Evolutionary conservation across 2,113 vertebrate species (phyloP).

Genomic region (Myiozetetes cayanensis): DNA sequence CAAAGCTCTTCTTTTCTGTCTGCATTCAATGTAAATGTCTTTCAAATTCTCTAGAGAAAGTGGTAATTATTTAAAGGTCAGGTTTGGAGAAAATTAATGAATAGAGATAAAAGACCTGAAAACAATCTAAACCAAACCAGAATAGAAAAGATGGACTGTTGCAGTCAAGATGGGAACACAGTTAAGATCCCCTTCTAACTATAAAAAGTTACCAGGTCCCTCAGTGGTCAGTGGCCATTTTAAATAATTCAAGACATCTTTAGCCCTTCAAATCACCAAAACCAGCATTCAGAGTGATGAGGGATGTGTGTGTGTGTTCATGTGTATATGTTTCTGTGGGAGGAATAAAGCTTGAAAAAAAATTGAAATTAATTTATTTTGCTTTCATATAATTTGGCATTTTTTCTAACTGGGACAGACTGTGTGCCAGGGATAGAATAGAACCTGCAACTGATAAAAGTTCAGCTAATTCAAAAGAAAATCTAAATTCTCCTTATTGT

Average conservation of each 20-base stretch:
- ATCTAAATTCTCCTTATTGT: neutral
- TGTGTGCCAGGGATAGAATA: neutral
- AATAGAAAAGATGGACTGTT: neutral
- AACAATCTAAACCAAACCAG: neutral
- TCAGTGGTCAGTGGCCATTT: neutral
- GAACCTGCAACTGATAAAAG: neutral
- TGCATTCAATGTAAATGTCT: neutral
- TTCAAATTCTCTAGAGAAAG: neutral
- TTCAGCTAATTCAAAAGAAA: slow-evolving; percentile 1
- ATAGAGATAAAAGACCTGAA: neutral
- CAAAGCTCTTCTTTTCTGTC: neutral
- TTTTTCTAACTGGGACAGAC: neutral
- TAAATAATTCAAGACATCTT: neutral
- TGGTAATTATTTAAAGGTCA: neutral
- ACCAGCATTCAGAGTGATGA: neutral
- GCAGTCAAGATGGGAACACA: neutral
- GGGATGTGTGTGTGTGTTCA: too few species aligned
- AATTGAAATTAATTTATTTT: neutral
- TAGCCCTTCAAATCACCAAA: neutral
- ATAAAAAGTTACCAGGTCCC: neutral
- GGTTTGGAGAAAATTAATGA: neutral
- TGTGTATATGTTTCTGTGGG: neutral
- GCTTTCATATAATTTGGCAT: neutral
- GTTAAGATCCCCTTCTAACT: neutral
- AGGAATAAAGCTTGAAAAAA: neutral